phyloP scores from a whole-genome alignment of 2,113 vertebrate species.

The Lycaon pictus region DNA sequence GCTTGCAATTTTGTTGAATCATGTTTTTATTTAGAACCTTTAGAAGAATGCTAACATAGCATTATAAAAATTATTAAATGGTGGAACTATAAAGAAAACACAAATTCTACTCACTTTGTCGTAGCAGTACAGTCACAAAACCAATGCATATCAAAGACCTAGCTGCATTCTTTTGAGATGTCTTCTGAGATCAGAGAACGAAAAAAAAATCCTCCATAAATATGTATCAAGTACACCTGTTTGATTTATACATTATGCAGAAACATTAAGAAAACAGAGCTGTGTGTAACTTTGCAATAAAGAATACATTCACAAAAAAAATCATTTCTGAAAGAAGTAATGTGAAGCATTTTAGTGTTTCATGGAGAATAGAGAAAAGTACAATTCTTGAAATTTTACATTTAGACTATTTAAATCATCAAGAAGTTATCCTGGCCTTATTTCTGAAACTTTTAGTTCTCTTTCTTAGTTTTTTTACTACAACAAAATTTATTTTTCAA shows the following conservation, averaged over 20 bases:
- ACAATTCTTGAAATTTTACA: neutral
- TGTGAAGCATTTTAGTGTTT: neutral
- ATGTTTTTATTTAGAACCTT: conserved; percentile 39
- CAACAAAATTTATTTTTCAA: neutral
- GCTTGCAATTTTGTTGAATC: neutral
- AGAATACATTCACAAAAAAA: neutral
- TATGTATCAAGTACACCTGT: conserved; percentile 47
- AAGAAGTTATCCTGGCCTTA: neutral
- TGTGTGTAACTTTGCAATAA: conserved; percentile 31
- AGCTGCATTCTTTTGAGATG: neutral
- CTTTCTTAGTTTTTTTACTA: neutral
- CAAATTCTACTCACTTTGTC: neutral
- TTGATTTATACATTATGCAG: conserved; percentile 53
- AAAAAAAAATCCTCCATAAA: neutral
- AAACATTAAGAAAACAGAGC: conserved; percentile 52
- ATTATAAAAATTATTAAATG: conserved; percentile 44
- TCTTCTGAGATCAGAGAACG: conserved; percentile 50
- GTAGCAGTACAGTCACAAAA: neutral
- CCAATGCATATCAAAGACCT: conserved; percentile 44
- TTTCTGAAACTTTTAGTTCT: neutral
- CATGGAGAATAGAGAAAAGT: conserved; percentile 13
- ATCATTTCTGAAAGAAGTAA: neutral
- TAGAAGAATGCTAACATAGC: neutral
- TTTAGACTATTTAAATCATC: conserved; percentile 28
- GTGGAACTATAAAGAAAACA: conserved; percentile 27